Conservation (phyloP, 2,888 invertebrate species). For the Aphidoletes aphidimyza region DNA sequence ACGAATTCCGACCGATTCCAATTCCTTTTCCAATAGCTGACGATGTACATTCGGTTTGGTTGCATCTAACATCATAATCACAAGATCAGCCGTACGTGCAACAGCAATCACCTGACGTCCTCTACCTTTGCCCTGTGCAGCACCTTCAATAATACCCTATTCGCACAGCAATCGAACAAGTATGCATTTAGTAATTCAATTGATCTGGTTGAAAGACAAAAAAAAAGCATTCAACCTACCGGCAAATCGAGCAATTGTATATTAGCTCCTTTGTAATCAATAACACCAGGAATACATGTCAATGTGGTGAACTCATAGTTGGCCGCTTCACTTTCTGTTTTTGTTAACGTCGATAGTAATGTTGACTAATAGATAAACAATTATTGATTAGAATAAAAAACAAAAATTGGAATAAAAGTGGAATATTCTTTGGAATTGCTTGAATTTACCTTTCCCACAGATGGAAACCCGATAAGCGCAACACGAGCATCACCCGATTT, state of each 20-base stretch:
- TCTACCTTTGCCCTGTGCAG: conserved; percentile 92
- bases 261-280: conserved; percentile 97
- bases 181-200: neutral
- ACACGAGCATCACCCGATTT: conserved; percentile 99
- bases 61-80: conserved; percentile 99
- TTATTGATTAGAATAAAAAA: neutral
- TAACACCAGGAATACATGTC: conserved; percentile 99
- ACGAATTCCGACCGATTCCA: conserved; percentile 97
- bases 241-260: conserved; percentile 98
- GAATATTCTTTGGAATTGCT: neutral
- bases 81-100: conserved; percentile 96
- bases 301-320: conserved; percentile 99
- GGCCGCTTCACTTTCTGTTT: conserved; percentile 96
- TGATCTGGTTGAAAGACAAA: neutral
- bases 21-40: conserved; percentile 88
- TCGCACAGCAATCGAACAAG: neutral
- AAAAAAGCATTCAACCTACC: too few relatives aligned
- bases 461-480: conserved; percentile 98
- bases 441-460: conserved; percentile 86
- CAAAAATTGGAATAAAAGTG: neutral
- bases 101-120: conserved; percentile 98
- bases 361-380: too few relatives aligned
- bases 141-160: conserved; percentile 98
- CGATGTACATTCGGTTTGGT: conserved; percentile 97
- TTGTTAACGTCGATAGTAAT: conserved; percentile 91